Evolutionary conservation across 2,113 vertebrate genomes (phyloP), one percentile per base, ranked within the genome.

Genomic region (Grammomys dolichurus): DNA sequence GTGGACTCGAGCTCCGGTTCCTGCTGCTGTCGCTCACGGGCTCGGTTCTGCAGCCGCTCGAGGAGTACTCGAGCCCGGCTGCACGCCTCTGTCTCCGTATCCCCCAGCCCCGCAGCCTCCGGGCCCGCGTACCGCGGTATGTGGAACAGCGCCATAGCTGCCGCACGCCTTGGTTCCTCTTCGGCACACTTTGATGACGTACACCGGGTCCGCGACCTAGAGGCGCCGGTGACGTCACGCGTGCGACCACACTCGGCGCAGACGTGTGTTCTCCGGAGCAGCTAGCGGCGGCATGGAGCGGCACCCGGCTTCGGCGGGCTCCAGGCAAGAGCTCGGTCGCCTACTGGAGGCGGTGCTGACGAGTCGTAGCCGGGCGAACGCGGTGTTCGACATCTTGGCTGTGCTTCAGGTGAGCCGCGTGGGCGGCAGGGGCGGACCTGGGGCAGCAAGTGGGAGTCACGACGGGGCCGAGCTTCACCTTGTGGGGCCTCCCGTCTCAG

Each of bases 361-460:
- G 43, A 99, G 95, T 97, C 99, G 98, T 73, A 96, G 98, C 91
- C 92, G 98, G 24, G 99, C 99, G 67, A 99, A 99, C 97, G 98
- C 98, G 7, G 98, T 99, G 36, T 99, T 99, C 85, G 99, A 99
- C 96, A 93, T 99, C 43, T 95, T 99, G 91, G 99, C 99, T 69
- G 96, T 96, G 67, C 95, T 98, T 73, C 97, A 97, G 97, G 97
- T 97, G 56, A 56, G 99, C 99, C 17, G 72, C 40, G 40, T 22
- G 28, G 48, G 48, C 6, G 80, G 2, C 46, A 2, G 16, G 75
- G 14, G 54, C 13, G 43, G 76, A 28, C 56, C 8, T 58, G 56
- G 54, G 46, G 7, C 58, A 7, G 24, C 56, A 22, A 22, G 48
- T 12, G 72, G 88, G 8, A 56, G 11, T 46, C 28, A 48, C 2